Conservation (phyloP, 2,888 invertebrate species). For the Troides oblongomaculatus region DNA sequence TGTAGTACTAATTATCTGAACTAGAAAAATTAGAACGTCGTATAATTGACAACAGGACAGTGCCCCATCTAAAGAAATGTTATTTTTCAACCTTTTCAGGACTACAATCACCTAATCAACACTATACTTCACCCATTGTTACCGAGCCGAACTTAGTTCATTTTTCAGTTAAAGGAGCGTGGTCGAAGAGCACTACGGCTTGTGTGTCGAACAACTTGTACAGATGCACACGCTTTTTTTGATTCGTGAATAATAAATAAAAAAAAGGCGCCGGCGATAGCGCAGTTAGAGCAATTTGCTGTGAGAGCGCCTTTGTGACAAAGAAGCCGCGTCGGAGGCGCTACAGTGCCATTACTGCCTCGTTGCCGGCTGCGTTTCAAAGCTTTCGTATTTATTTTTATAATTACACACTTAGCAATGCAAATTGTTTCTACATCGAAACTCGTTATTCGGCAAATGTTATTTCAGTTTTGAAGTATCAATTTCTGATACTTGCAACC, state of each 20-base stretch:
- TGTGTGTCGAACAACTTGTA: slow-evolving; percentile 10
- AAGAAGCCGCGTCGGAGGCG: slow-evolving; percentile 37
- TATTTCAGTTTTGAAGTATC: neutral
- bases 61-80: neutral
- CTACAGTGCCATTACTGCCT: slow-evolving; percentile 36
- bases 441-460: slow-evolving; percentile 1
- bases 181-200: neutral
- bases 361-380: slow-evolving; percentile 16
- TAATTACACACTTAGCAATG: slow-evolving; percentile 28
- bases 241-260: slow-evolving; percentile 25
- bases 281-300: slow-evolving; percentile 48
- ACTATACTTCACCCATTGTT: neutral
- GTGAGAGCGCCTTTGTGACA: slow-evolving; percentile 40
- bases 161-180: neutral
- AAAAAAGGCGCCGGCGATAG: slow-evolving; percentile 9
- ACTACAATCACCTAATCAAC: neutral
- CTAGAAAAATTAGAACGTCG: no score
- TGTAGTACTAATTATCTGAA: no score
- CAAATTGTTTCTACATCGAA: slow-evolving; percentile 17
- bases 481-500: neutral
- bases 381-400: slow-evolving; percentile 28
- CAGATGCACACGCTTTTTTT: slow-evolving; percentile 14
- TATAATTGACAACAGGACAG: no score
- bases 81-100: neutral
- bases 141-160: neutral